Conservation (phyloP, 2,888 invertebrate genomes). For the Zele albiditarsus region DNA sequence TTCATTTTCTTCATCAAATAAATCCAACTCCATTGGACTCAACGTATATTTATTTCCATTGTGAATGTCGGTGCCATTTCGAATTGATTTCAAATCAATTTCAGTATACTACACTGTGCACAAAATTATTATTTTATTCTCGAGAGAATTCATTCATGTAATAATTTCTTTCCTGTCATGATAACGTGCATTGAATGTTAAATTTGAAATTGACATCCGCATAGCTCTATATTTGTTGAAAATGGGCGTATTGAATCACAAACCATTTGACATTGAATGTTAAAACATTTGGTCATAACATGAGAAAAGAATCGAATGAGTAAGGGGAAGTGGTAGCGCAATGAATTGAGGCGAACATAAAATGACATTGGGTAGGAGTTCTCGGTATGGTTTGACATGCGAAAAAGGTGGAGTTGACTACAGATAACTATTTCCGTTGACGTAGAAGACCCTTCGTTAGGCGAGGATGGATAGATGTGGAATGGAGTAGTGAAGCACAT, state of each 20-base stretch:
- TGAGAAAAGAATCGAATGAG: constrained; percentile 9
- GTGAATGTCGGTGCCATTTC: too few relatives aligned
- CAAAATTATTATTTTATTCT: constrained; percentile 23
- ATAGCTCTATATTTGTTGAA: background rate
- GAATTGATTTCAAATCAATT: background rate
- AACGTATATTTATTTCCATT: background rate
- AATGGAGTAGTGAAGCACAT: constrained; percentile 23
- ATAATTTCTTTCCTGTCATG: background rate
- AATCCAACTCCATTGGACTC: constrained; percentile 31
- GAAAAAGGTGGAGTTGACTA: constrained; percentile 37
- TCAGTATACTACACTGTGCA: background rate
- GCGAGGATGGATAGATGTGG: constrained; percentile 32
- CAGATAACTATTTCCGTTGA: constrained; percentile 56
- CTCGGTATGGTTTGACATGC: constrained; percentile 45
- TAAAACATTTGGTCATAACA: background rate
- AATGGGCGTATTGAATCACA: constrained; percentile 25
- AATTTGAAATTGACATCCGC: background rate
- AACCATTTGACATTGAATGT: constrained; percentile 2
- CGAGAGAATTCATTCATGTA: background rate
- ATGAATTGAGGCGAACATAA: constrained; percentile 28
- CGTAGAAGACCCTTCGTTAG: constrained; percentile 57
- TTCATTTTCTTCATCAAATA: constrained; percentile 54
- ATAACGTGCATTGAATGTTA: constrained; percentile 2
- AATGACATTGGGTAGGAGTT: constrained; percentile 24
- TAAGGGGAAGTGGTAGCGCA: background rate